phyloP scores from a whole-genome alignment of 2,113 vertebrate species.

The Corvus moneduloides region DNA sequence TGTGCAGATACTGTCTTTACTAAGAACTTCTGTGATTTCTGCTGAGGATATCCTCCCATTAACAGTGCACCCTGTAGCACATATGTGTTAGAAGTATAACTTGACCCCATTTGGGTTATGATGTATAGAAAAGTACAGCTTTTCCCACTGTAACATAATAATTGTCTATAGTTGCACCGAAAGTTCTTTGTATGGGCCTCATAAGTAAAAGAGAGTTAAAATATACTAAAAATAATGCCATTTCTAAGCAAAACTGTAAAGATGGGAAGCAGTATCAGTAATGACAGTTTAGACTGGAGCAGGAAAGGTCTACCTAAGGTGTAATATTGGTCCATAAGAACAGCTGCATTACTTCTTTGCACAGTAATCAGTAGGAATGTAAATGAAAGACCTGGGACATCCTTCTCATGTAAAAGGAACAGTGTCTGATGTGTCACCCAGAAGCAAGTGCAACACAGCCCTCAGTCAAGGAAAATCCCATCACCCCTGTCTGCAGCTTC shows the following conservation, averaged over 20 bases:
- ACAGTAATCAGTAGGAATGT: neutral
- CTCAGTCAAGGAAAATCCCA: neutral
- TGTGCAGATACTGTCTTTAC: neutral
- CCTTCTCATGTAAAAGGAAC: neutral
- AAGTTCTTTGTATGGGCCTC: neutral
- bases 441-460: fast-evolving
- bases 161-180: neutral
- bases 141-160: neutral
- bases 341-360: neutral
- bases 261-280: neutral
- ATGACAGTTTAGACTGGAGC: neutral
- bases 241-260: neutral
- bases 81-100: neutral
- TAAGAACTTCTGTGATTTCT: neutral
- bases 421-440: neutral
- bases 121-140: neutral
- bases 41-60: neutral
- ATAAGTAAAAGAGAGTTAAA: neutral
- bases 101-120: neutral
- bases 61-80: neutral
- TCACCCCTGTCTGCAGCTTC: neutral
- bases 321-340: neutral
- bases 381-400: neutral
- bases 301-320: neutral
- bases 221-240: neutral